phyloP scores from a whole-genome alignment of 2,113 vertebrate genomes.

The Crotophaga sulcirostris region DNA sequence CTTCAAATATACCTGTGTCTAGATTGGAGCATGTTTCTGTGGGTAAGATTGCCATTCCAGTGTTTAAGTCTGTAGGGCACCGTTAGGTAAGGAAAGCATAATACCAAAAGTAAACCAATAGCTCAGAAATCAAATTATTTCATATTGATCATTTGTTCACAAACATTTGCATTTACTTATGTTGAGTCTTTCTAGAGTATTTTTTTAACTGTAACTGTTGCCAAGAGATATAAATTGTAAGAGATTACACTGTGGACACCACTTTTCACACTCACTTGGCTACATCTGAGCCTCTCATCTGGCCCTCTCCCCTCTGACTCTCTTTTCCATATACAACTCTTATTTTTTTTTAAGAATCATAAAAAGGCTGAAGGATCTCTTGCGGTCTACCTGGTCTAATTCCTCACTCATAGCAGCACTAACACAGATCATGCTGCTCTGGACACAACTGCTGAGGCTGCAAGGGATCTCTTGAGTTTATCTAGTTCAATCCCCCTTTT shows the following conservation, averaged over 20 bases:
- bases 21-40: neutral
- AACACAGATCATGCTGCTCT: neutral
- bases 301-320: neutral
- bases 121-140: neutral
- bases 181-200: too few relatives aligned
- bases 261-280: neutral
- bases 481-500: neutral
- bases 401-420: neutral
- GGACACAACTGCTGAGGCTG: neutral
- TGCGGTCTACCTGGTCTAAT: neutral
- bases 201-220: neutral
- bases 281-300: neutral
- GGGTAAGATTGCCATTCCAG: neutral
- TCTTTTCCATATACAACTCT: neutral
- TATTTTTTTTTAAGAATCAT: neutral
- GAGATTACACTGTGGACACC: neutral
- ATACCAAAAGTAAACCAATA: neutral
- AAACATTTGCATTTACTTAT: neutral
- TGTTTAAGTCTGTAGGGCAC: neutral
- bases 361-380: neutral
- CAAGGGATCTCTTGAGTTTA: neutral
- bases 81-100: neutral
- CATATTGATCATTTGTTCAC: neutral
- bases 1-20: neutral
- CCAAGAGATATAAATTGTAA: neutral